These are phyloP conservation scores for Callaeas wilsoni DNA, from an alignment of 2,113 vertebrate genomes.

Conservation along the genomic window DNA sequence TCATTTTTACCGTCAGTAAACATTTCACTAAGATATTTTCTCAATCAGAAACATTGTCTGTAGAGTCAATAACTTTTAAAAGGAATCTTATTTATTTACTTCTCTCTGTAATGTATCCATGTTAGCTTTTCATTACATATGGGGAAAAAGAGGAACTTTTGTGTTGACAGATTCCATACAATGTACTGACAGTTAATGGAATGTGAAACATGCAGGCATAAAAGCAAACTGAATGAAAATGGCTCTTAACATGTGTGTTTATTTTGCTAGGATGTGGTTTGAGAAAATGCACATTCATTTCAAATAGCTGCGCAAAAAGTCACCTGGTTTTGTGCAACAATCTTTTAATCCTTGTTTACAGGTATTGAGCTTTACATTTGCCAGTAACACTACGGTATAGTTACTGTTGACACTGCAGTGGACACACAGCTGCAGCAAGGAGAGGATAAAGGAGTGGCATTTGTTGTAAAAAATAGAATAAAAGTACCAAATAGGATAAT, in stretches of 20 bases:
- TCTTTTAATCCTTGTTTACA: neutral
- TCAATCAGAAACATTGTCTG: neutral
- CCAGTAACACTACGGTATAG: neutral
- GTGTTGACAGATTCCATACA: neutral
- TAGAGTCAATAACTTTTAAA: neutral
- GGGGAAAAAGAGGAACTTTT: neutral
- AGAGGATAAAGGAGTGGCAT: neutral
- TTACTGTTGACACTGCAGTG: neutral
- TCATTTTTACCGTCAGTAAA: neutral
- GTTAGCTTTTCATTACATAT: neutral
- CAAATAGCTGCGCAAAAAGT: neutral
- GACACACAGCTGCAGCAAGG: neutral
- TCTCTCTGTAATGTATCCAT: neutral
- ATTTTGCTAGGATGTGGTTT: neutral
- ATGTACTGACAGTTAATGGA: neutral
- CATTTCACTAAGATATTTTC: neutral
- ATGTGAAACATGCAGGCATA: neutral
- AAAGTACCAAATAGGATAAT: neutral
- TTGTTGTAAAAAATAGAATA: neutral
- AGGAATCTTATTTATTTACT: neutral
- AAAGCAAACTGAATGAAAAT: neutral
- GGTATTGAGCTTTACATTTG: neutral
- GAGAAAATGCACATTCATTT: neutral
- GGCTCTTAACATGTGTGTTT: neutral
- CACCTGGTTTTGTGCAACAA: neutral